Evolutionary conservation across 2,888 invertebrate genomes (phyloP), one percentile per base, ranked within the genome.

Genomic region (Drosophila prolongata): DNA sequence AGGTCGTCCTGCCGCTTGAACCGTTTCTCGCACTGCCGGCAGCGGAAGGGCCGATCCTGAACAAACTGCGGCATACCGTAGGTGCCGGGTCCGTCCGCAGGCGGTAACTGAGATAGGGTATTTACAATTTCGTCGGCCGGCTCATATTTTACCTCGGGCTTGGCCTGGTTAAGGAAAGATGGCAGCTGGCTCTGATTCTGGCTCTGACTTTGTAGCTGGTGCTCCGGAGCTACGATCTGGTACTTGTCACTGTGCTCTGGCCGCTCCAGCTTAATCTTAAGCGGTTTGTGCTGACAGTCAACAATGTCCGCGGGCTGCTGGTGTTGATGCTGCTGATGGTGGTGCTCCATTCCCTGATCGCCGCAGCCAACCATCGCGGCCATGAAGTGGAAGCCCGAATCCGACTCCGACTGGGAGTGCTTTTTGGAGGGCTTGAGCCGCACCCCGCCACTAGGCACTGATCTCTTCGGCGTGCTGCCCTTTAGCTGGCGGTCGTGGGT

Each of bases 1-100:
- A 91, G 80, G 78, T 91, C 91, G 58, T 91, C 91, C 66, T 90
- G 91, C 3, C 91, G 87, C 59, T 89, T 91, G 49, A 91, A 91
- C 27, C 87, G 70, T 46, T 90, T 91, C 19, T 78, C 71, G 54
- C 91, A 91, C 35, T 86, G 79, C 4, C 58, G 77, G 59, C 90
- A 90, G 9, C 82, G 81, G 71, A 83, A 90, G 1, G 90, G 91
- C 10, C 90, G 82, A 16, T 87, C 86, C 13, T 86, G 88, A 43
- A 86, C 84, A 55, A 85, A 85, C 58, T 86, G 85, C 6, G 85
- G 85, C 87, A 85, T 85, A 1, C 88, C 89, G 30, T 87, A 89
- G 30, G 87, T 85, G 49, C 81, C 70, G 37, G 89, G 79, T 16
- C 87, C 87, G 56, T 89, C 89, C 61, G 81, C 77, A 34, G 84